Evolutionary conservation across 2,888 invertebrate species (phyloP), one percentile per base, ranked within the genome.

Genomic region (Euphydryas editha): DNA sequence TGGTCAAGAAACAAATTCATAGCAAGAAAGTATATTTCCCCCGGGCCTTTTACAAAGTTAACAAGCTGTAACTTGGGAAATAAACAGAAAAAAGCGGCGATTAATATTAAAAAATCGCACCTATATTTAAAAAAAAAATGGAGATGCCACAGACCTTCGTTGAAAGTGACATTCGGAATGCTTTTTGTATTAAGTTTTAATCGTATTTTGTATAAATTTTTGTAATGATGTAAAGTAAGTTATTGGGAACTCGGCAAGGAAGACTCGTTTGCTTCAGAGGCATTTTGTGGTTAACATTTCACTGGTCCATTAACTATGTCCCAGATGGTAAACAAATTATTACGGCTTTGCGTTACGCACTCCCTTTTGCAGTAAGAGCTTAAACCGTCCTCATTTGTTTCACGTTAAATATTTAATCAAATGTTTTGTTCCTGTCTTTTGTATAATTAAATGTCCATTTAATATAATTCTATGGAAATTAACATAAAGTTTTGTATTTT

Each of bases 21-120:
- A 80, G 80, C 78, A 85, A 84, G 85, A 83, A 85, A 85, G 83
- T 82, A 81, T 90, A 90, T 91, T 90, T 91, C 90, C 90, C 90
- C 62, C 73, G 88, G 90, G 81, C 87, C 86, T 84, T 88, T 91
- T 89, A 88, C 84, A 85, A 85, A 89, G 87, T 88, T 88, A 90
- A 89, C 90, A 88, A 90, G 83, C 81, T 88, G 89, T 87, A 85
- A 86, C 90, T 83, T 83, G 88, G 87, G 88, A 89, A 89, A 90
- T 90, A 88, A 87, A 87, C 86, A 83, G 82, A 80, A 80, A 80
- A 83, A 84, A 82, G 78, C 78, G 79, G 80, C 84, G 82, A 88
- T 90, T 87, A 88, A 89, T 88, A 86, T 71, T 67, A 61, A 70
- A 68, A 68, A 56, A 58, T 59, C 62, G 59, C 62, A 42, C 42